Percentiles rank a stretch among this genome's conserved stretches.
Evolutionary conservation across 2,113 vertebrate genomes (phyloP).

Genomic region (Uria aalge): DNA sequence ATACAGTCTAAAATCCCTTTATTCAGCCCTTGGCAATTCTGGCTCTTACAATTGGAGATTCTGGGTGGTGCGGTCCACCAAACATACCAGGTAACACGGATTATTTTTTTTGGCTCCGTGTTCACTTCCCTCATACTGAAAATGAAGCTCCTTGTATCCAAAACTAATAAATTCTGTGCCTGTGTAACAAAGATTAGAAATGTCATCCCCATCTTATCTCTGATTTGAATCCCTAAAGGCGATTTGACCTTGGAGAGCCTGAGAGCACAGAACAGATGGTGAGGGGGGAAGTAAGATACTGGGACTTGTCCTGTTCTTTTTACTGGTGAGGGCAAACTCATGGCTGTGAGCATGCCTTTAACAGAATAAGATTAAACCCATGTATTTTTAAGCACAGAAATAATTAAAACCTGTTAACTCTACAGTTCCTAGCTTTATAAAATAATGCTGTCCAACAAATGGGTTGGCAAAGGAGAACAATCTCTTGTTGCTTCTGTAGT

Average conservation of each 20-base stretch:
- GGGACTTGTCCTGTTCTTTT: slow-evolving; percentile 15
- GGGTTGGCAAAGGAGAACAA: background rate
- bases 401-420: background rate
- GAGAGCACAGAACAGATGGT: slow-evolving; percentile 21
- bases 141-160: background rate
- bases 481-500: background rate
- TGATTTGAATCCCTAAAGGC: slow-evolving; percentile 24
- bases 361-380: background rate
- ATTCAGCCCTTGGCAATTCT: background rate
- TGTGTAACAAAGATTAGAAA: slow-evolving; percentile 31
- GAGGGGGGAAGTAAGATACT: background rate
- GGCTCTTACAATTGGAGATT: background rate
- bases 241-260: slow-evolving; percentile 31
- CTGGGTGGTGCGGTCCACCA: background rate
- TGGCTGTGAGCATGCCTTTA: background rate
- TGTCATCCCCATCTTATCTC: slow-evolving; percentile 23
- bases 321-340: background rate
- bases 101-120: background rate
- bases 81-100: background rate
- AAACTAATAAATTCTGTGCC: slow-evolving; percentile 32
- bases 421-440: background rate
- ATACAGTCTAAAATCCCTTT: background rate
- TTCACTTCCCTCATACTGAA: background rate
- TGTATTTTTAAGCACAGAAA: background rate
- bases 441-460: background rate